Percentiles rank a stretch among this genome's conserved stretches.
Conservation (phyloP, 2,888 invertebrate genomes). For the Eupithecia insigniata region DNA sequence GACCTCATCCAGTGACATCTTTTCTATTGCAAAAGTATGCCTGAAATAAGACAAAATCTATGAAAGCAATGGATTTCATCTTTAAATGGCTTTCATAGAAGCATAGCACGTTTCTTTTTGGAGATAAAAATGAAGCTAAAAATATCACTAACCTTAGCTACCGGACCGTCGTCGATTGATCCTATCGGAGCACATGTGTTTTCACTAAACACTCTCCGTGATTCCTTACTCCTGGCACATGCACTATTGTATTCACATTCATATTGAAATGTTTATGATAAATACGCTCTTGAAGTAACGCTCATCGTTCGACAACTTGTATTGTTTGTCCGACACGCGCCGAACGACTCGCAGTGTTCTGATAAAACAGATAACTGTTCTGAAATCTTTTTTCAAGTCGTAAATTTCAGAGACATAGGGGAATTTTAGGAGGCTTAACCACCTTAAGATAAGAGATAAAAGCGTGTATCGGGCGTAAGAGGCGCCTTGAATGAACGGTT, state of each 20-base stretch:
- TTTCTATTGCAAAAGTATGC: slow-evolving; percentile 53
- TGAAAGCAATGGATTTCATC: background rate
- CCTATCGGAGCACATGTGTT: slow-evolving; percentile 52
- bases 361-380: slow-evolving; percentile 80
- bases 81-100: background rate
- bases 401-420: slow-evolving; percentile 78
- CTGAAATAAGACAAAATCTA: slow-evolving; percentile 55
- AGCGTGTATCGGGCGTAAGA: slow-evolving; percentile 59
- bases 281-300: slow-evolving; percentile 44
- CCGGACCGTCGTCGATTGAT: slow-evolving; percentile 51
- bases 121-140: slow-evolving; percentile 44
- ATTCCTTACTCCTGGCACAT: slow-evolving; percentile 47
- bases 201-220: slow-evolving; percentile 43
- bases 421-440: slow-evolving; percentile 80
- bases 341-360: slow-evolving; percentile 68
- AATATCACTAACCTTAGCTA: slow-evolving; percentile 64
- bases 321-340: slow-evolving; percentile 65
- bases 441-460: slow-evolving; percentile 83
- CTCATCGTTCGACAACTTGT: slow-evolving; percentile 54
- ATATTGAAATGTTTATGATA: slow-evolving; percentile 50
- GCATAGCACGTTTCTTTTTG: slow-evolving; percentile 17
- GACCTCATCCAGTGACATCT: slow-evolving; percentile 79
- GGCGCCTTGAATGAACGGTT: slow-evolving; percentile 65
- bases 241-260: slow-evolving; percentile 49
- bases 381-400: slow-evolving; percentile 79